A percentile compares a stretch with the other conserved stretches of the same genome.
Evolutionary conservation across 2,113 vertebrate species (phyloP).

Genomic region (Sylvicapra grimmia): DNA sequence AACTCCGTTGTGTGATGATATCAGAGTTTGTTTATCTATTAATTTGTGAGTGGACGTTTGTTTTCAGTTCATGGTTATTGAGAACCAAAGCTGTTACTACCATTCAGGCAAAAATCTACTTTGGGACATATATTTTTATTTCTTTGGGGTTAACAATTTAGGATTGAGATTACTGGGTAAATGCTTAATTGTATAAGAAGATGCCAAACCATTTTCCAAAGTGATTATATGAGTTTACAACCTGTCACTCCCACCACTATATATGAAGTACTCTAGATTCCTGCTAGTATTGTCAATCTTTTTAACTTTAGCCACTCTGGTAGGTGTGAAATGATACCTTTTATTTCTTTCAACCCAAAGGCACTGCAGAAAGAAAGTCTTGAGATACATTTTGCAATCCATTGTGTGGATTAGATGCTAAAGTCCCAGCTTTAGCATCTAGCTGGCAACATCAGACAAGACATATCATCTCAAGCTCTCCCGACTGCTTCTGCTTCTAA

Average conservation of each 20-base stretch:
- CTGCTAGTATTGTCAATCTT: not conserved
- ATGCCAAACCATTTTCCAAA: not conserved
- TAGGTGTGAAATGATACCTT: not conserved
- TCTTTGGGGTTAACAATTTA: not conserved
- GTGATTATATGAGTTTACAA: not conserved
- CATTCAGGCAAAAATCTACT: not conserved
- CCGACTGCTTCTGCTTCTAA: not conserved
- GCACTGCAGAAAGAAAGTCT: not conserved
- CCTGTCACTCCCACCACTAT: not conserved
- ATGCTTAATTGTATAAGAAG: not conserved
- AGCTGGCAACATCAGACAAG: not conserved
- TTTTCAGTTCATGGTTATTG: not conserved
- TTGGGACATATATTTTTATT: not conserved
- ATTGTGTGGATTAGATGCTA: not conserved
- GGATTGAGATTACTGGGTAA: not conserved
- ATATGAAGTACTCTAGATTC: not conserved
- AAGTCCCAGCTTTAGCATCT: not conserved
- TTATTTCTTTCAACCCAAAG: not conserved
- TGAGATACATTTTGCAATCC: not conserved
- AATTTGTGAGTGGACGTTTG: no score
- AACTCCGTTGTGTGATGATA: not conserved
- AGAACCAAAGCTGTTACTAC: not conserved
- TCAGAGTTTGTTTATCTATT: not conserved
- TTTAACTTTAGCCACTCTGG: not conserved
- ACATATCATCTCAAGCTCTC: not conserved